Evolutionary conservation across 92 coral and sea anemone species (phyloP).

Genomic region (Porites cylindrica): DNA sequence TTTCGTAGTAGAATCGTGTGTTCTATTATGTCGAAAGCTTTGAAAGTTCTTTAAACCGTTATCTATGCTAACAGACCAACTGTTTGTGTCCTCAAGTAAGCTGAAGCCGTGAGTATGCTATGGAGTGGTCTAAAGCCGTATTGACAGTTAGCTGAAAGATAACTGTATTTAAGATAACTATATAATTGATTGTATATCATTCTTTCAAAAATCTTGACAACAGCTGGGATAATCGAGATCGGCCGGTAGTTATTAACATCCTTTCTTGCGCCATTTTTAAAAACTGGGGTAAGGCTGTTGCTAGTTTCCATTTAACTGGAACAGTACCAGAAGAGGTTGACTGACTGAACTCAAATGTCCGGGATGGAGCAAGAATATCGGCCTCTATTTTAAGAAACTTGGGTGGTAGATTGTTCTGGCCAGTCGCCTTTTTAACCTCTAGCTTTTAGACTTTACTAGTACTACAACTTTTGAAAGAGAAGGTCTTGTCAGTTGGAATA

Average conservation of each 20-base stretch:
- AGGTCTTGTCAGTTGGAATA: not conserved
- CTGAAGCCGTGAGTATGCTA: no score
- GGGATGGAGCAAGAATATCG: constrained; percentile 10
- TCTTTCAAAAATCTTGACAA: constrained; percentile 12
- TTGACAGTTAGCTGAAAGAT: no score
- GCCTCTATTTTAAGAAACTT: constrained; percentile 3
- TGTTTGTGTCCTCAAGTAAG: no score
- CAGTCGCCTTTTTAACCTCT: constrained; percentile 18
- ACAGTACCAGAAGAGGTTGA: not conserved
- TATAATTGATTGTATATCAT: no score
- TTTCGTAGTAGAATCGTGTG: no score
- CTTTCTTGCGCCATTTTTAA: constrained; percentile 8
- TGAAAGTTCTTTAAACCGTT: no score
- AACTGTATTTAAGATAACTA: no score
- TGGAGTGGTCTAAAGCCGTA: no score
- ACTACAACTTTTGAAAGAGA: constrained; percentile 1
- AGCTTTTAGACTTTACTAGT: not conserved
- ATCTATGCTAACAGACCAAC: no score
- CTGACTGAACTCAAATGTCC: not conserved
- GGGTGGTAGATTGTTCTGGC: constrained; percentile 5
- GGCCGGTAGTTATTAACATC: constrained; percentile 22
- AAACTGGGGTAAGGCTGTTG: constrained; percentile 18
- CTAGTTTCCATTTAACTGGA: constrained; percentile 17
- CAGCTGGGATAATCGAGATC: constrained; percentile 7
- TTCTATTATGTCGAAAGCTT: no score